Conservation (phyloP, 1,140 invertebrate species). For the Euglossa dilemma region DNA sequence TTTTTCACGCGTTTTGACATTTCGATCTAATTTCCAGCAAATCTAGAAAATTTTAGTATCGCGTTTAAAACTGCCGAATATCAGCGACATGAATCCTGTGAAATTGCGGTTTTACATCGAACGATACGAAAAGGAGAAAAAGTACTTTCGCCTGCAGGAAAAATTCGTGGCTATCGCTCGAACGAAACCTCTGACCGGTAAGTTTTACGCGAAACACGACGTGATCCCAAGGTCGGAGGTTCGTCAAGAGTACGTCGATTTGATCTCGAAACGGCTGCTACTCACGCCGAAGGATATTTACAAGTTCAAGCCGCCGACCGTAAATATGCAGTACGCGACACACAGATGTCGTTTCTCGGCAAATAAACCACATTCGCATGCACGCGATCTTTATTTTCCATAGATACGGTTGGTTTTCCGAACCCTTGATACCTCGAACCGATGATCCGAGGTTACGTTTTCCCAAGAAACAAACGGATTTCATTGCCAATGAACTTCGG, state of each 20-base stretch:
- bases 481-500: slow-evolving; percentile 71
- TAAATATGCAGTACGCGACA: slow-evolving; percentile 74
- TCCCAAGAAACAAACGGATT: slow-evolving; percentile 64
- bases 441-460: slow-evolving; percentile 73
- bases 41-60: not conserved
- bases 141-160: slow-evolving; percentile 60
- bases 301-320: slow-evolving; percentile 67
- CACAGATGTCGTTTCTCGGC: not conserved
- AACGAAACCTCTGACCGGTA: slow-evolving; percentile 68
- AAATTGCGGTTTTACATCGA: slow-evolving; percentile 72
- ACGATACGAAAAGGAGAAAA: slow-evolving; percentile 71
- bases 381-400: slow-evolving; percentile 14
- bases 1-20: not conserved
- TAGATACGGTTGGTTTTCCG: slow-evolving; percentile 76
- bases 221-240: slow-evolving; percentile 43
- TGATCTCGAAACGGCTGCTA: slow-evolving; percentile 64
- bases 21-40: not conserved
- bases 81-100: slow-evolving; percentile 57
- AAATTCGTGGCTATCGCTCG: slow-evolving; percentile 62
- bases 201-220: slow-evolving; percentile 78
- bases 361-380: not conserved
- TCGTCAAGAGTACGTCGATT: slow-evolving; percentile 67
- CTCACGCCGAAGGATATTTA: slow-evolving; percentile 70
- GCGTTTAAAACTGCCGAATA: not conserved
- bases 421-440: slow-evolving; percentile 64